Evolutionary conservation across 2,797 vertebrate species (phyloP).

Genomic region (Meda fulgida): DNA sequence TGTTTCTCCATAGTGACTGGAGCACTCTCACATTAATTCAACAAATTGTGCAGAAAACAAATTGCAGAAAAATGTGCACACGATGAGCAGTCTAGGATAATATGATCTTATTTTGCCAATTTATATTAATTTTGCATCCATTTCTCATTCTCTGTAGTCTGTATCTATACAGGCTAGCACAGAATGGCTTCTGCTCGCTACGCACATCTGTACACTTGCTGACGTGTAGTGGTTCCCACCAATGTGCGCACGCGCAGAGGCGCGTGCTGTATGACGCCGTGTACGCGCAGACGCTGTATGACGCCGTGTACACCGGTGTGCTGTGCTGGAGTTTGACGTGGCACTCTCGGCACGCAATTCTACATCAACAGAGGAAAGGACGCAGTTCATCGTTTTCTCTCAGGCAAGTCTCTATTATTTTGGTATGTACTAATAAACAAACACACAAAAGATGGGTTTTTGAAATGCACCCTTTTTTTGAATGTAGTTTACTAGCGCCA

Average conservation of each 20-base stretch:
- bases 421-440: slow-evolving; percentile 6
- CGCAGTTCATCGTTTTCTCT: slow-evolving; percentile 51
- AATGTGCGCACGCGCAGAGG: slow-evolving; percentile 73
- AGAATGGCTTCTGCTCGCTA: background rate
- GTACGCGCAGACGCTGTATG: slow-evolving; percentile 47
- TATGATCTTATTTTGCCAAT: background rate
- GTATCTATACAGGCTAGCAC: background rate
- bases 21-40: background rate
- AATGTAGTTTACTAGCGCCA: background rate
- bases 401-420: slow-evolving; percentile 68
- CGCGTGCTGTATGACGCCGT: slow-evolving; percentile 13
- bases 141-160: background rate
- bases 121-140: background rate
- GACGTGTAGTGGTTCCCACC: slow-evolving; percentile 75
- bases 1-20: background rate
- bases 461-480: background rate
- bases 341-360: slow-evolving; percentile 73
- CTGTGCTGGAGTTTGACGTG: slow-evolving; percentile 82
- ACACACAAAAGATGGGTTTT: background rate
- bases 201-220: slow-evolving; percentile 64
- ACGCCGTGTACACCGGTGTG: slow-evolving; percentile 64
- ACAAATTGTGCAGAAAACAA: background rate
- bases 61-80: background rate
- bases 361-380: slow-evolving; percentile 54
- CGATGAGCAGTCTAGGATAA: background rate